phyloP scores from a whole-genome alignment of 92 coral and sea anemone species.

The Meandrina meandrites region DNA sequence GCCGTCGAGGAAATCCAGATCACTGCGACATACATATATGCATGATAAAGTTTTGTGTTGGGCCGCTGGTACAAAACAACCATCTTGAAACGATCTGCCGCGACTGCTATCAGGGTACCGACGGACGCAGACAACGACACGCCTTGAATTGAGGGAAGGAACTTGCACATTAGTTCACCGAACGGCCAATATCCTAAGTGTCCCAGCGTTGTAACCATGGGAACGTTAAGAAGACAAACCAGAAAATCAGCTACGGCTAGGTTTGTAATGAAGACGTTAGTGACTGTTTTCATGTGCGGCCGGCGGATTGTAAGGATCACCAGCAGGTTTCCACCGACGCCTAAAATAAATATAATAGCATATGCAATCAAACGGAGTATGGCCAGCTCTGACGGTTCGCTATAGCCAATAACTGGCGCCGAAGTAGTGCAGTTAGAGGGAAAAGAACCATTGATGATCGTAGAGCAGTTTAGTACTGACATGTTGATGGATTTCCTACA shows the following conservation, averaged over 20 bases:
- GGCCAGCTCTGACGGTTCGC: constrained; percentile 1
- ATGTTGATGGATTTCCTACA: background rate
- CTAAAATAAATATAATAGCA: constrained; percentile 54
- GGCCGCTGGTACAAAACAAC: constrained; percentile 59
- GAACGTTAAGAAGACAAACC: constrained; percentile 73
- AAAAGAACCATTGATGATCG: background rate
- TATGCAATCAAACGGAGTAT: constrained; percentile 58
- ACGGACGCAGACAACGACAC: constrained; percentile 74
- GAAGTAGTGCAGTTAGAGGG: constrained; percentile 5
- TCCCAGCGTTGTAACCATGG: constrained; percentile 67
- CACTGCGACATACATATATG: constrained; percentile 34
- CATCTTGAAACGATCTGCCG: constrained; percentile 71
- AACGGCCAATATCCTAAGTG: constrained; percentile 78
- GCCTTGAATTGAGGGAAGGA: constrained; percentile 67
- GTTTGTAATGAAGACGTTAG: constrained; percentile 75
- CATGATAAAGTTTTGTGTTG: constrained; percentile 47
- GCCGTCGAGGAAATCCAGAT: constrained; percentile 52
- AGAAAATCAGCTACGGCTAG: constrained; percentile 78
- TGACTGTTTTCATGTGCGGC: constrained; percentile 72
- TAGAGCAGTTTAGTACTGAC: constrained; percentile 14
- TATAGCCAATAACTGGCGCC: background rate
- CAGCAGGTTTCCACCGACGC: constrained; percentile 66
- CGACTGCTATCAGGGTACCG: constrained; percentile 75
- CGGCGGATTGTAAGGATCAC: constrained; percentile 69
- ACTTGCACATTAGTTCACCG: constrained; percentile 65